phyloP scores from a whole-genome alignment of 2,113 vertebrate genomes.

The Ranitomeya imitator region DNA sequence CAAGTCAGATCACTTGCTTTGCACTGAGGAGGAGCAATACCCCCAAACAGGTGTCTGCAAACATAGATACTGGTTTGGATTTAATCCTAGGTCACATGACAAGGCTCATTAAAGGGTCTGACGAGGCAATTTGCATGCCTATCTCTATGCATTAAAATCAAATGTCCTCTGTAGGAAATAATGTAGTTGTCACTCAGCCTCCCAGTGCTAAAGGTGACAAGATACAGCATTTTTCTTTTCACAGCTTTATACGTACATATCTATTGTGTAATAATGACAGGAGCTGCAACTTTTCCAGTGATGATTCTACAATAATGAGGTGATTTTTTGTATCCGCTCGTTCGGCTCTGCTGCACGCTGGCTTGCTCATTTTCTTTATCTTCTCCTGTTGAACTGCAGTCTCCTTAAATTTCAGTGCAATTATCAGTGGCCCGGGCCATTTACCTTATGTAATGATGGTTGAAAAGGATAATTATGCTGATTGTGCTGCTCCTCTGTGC shows the following conservation, averaged over 20 bases:
- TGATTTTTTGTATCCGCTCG: not conserved
- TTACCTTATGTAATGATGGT: constrained; percentile 54
- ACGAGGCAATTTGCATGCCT: too few relatives aligned
- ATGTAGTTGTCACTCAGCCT: not conserved
- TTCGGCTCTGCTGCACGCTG: constrained; percentile 9
- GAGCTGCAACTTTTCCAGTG: not conserved
- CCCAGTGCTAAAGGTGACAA: not conserved
- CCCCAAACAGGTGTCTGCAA: too few relatives aligned
- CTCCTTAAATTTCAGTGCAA: constrained; percentile 45
- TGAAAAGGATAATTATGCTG: constrained; percentile 51
- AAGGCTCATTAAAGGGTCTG: too few relatives aligned
- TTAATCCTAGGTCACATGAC: too few relatives aligned
- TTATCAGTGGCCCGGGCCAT: constrained; percentile 35
- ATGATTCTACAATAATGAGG: not conserved
- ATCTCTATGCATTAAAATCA: not conserved
- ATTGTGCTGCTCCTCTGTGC: constrained; percentile 13
- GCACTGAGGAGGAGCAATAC: too few relatives aligned
- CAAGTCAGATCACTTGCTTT: too few relatives aligned
- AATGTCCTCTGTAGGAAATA: not conserved
- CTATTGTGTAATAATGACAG: not conserved
- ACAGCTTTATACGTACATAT: not conserved
- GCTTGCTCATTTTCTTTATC: constrained; percentile 2
- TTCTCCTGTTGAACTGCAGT: constrained; percentile 34
- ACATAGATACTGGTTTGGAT: too few relatives aligned
- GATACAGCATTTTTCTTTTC: not conserved